A percentile compares a stretch with the other conserved stretches of the same genome.
phyloP scores from a whole-genome alignment of 2,888 invertebrate genomes.

The Tillus elongatus region DNA sequence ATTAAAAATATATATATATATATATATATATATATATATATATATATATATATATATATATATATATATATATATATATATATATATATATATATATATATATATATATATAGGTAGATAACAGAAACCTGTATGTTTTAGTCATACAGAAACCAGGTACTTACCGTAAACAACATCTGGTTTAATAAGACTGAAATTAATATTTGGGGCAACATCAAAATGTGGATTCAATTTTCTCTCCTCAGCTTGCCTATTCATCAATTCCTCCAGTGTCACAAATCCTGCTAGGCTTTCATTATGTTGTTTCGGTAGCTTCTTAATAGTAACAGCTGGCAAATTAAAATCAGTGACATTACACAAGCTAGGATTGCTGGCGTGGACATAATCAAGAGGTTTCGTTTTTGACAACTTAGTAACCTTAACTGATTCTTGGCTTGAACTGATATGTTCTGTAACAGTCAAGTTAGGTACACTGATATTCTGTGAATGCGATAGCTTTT shows the following conservation, averaged over 20 bases:
- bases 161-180: conserved; percentile 50
- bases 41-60: no score
- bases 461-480: conserved; percentile 37
- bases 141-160: conserved; percentile 12
- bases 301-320: conserved; percentile 36
- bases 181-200: conserved; percentile 39
- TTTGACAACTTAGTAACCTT: conserved; percentile 19
- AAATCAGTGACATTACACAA: conserved; percentile 51
- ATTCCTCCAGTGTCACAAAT: conserved; percentile 67
- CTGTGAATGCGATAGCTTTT: conserved; percentile 28
- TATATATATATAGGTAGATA: no score
- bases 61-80: no score
- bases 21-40: no score
- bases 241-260: conserved; percentile 71
- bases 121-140: conserved; percentile 15
- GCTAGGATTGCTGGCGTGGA: conserved; percentile 65
- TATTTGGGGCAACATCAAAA: conserved; percentile 28
- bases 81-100: no score
- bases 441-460: conserved; percentile 25
- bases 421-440: conserved; percentile 2
- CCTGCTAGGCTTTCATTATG: conserved; percentile 54
- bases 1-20: no score
- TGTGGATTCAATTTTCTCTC: conserved; percentile 49
- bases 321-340: conserved; percentile 28
- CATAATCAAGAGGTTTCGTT: conserved; percentile 51